Percentiles rank a stretch among this genome's conserved stretches.
phyloP scores from a whole-genome alignment of 2,888 invertebrate genomes.

The Nomada fucata region DNA sequence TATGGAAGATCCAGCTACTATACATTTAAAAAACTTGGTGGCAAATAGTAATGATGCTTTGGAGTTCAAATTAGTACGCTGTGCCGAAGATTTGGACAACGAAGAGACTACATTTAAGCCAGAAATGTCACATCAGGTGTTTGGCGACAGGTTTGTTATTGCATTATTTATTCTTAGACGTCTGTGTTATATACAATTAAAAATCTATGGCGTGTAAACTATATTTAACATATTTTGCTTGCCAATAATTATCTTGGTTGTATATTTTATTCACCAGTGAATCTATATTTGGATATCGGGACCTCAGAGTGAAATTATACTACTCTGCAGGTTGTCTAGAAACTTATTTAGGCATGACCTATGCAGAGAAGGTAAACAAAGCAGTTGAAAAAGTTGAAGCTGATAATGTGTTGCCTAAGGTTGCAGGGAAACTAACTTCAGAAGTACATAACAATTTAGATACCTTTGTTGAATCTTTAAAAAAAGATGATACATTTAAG shows the following conservation, averaged over 20 bases:
- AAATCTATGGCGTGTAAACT: not conserved
- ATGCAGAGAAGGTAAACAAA: conserved; percentile 88
- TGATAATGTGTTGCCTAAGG: conserved; percentile 90
- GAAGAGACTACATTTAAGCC: conserved; percentile 89
- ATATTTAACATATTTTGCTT: conserved; percentile 1
- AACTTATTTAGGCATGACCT: conserved; percentile 92
- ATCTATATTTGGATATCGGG: conserved; percentile 96
- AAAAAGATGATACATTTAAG: conserved; percentile 90
- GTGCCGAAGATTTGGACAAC: conserved; percentile 88
- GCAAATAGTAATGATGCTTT: conserved; percentile 84
- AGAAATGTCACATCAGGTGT: conserved; percentile 96
- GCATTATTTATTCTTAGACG: conserved; percentile 5
- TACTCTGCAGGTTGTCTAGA: conserved; percentile 93
- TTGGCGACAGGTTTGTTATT: conserved; percentile 89
- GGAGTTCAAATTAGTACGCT: conserved; percentile 86
- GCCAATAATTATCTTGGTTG: conserved; percentile 42
- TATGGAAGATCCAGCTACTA: conserved; percentile 79
- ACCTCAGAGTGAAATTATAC: conserved; percentile 91
- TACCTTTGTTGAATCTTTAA: conserved; percentile 88
- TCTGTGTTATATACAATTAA: not conserved
- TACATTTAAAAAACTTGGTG: conserved; percentile 82
- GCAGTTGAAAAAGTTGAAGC: conserved; percentile 87
- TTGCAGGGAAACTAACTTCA: conserved; percentile 89
- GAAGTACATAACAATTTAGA: conserved; percentile 90
- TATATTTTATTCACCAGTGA: conserved; percentile 86